Evolutionary conservation across 2,113 vertebrate species (phyloP).

Genomic region (Crotalus viridis): DNA sequence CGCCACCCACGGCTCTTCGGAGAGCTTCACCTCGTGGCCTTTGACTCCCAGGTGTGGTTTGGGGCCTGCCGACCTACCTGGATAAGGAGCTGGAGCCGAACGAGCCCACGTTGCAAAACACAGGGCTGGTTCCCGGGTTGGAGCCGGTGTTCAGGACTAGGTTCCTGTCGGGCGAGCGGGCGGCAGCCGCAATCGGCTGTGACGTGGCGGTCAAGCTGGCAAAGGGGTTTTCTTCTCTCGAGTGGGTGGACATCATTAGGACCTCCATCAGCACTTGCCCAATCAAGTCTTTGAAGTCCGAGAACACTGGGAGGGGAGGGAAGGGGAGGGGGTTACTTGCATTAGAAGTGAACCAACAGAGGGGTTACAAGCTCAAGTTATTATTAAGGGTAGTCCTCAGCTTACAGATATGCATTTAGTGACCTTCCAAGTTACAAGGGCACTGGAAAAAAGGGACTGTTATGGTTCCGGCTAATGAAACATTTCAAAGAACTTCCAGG

Average conservation of each 20-base stretch:
- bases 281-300: conserved; percentile 97
- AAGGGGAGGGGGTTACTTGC: neutral
- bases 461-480: too few species aligned
- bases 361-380: too few species aligned
- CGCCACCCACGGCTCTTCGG: neutral
- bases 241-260: conserved; percentile 96
- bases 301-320: conserved; percentile 79
- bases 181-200: conserved; percentile 87
- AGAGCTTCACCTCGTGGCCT: neutral
- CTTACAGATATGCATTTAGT: too few species aligned
- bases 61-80: conserved; percentile 78
- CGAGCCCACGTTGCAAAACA: conserved; percentile 85
- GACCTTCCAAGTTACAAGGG: too few species aligned
- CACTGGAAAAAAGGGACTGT: too few species aligned
- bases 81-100: conserved; percentile 92
- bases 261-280: conserved; percentile 99
- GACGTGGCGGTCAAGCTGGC: conserved; percentile 96
- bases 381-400: too few species aligned
- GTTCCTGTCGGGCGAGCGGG: conserved; percentile 87
- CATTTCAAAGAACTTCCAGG: too few species aligned
- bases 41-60: conserved; percentile 15
- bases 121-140: conserved; percentile 86
- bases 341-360: neutral
- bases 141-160: conserved; percentile 82
- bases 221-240: conserved; percentile 91